Conservation (phyloP, 2,113 vertebrate genomes). For the Illadopsis cleaveri region DNA sequence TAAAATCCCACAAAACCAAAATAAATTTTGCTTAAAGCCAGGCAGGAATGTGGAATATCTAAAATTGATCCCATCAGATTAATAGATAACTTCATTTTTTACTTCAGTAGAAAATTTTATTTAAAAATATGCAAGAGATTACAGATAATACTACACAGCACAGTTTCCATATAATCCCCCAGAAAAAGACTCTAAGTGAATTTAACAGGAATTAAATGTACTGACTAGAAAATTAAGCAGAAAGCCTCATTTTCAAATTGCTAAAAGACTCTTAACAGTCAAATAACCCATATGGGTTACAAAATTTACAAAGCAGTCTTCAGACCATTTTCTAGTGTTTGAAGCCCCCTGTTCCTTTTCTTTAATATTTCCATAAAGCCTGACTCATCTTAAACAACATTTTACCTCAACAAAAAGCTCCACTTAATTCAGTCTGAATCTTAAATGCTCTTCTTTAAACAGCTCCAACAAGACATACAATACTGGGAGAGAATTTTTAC, state of each 20-base stretch:
- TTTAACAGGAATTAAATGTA: neutral
- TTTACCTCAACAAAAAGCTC: neutral
- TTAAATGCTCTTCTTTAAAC: neutral
- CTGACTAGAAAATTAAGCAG: neutral
- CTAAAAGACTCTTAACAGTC: neutral
- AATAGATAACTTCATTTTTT: neutral
- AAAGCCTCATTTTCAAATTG: neutral
- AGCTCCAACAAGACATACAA: neutral
- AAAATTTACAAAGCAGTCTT: neutral
- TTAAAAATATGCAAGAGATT: neutral
- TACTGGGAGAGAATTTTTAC: neutral
- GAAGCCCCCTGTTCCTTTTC: neutral
- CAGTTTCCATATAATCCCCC: neutral
- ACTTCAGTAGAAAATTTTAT: neutral
- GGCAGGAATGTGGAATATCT: neutral
- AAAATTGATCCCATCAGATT: neutral
- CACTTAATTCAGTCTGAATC: neutral
- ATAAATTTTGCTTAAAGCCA: neutral
- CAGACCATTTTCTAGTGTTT: neutral
- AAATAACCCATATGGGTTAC: neutral
- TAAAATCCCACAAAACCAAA: neutral
- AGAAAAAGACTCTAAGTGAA: neutral
- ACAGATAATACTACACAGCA: rapidly evolving
- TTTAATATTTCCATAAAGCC: neutral
- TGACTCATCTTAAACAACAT: neutral